phyloP scores from a whole-genome alignment of 2,113 vertebrate genomes.

The Nerophis lumbriciformis region DNA sequence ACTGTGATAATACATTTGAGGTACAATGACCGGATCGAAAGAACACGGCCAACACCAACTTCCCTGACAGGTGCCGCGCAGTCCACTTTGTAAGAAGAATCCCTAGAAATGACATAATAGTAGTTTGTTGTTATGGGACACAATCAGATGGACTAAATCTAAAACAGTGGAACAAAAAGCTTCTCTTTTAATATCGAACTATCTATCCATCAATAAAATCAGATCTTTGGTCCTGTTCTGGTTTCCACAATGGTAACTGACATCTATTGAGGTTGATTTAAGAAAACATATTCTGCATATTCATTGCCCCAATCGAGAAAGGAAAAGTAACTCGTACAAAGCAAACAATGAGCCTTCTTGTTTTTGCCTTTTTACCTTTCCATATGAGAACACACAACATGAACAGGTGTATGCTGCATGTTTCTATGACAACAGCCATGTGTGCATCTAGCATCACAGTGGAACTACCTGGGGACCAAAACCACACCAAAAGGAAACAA shows the following conservation, averaged over 20 bases:
- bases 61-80: conserved; percentile 7
- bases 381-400: no score
- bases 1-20: conserved; percentile 18
- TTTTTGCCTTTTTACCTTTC: not conserved
- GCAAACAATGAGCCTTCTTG: no score
- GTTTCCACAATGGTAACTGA: not conserved
- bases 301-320: conserved; percentile 11
- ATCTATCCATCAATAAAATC: not conserved
- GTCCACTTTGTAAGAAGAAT: conserved; percentile 8
- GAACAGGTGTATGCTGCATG: not conserved
- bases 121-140: not conserved
- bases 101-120: not conserved
- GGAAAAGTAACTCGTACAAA: conserved; percentile 26
- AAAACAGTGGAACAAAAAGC: not conserved
- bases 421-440: conserved; percentile 31
- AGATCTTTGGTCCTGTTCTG: conserved; percentile 11
- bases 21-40: not conserved
- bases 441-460: conserved; percentile 61
- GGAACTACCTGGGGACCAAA: conserved; percentile 52
- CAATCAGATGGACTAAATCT: not conserved
- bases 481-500: conserved; percentile 30
- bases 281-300: not conserved
- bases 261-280: not conserved
- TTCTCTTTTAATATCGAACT: not conserved
- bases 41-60: not conserved